phyloP scores from a whole-genome alignment of 1,140 invertebrate species.

The Pinna nobilis region DNA sequence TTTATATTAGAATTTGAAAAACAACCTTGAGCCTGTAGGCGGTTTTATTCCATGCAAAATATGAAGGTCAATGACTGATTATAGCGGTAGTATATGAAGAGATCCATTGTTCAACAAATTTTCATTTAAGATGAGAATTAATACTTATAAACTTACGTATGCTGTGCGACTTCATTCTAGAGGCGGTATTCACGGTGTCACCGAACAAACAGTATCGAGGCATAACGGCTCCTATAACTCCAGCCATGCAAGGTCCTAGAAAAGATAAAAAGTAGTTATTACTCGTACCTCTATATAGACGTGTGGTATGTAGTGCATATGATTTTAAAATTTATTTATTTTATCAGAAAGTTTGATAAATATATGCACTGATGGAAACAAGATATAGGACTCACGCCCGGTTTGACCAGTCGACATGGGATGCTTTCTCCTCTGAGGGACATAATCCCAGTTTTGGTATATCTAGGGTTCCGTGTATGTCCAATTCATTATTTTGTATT shows the following conservation, averaged over 20 bases:
- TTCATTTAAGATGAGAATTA: not conserved
- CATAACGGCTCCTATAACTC: constrained; percentile 18
- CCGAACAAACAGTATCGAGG: constrained; percentile 27
- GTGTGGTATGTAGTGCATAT: not conserved
- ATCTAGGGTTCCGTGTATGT: no score
- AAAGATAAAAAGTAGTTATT: not conserved
- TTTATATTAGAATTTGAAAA: no score
- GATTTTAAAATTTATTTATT: not conserved
- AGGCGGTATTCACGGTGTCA: constrained; percentile 23
- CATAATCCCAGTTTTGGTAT: no score
- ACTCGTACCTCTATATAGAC: not conserved
- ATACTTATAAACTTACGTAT: not conserved
- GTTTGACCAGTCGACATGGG: no score
- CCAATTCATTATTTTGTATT: no score
- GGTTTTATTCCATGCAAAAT: no score
- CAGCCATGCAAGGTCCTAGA: constrained; percentile 27
- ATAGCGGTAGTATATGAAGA: not conserved
- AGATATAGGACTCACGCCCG: no score
- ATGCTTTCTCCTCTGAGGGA: no score
- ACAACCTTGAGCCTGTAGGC: no score
- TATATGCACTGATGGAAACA: no score
- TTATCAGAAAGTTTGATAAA: no score
- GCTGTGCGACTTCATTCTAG: constrained; percentile 28
- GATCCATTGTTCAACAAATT: not conserved
- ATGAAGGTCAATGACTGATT: no score